These are phyloP conservation scores for Cerceris ruficornis DNA, from an alignment of 2,888 invertebrate species.

Conservation along the genomic window DNA sequence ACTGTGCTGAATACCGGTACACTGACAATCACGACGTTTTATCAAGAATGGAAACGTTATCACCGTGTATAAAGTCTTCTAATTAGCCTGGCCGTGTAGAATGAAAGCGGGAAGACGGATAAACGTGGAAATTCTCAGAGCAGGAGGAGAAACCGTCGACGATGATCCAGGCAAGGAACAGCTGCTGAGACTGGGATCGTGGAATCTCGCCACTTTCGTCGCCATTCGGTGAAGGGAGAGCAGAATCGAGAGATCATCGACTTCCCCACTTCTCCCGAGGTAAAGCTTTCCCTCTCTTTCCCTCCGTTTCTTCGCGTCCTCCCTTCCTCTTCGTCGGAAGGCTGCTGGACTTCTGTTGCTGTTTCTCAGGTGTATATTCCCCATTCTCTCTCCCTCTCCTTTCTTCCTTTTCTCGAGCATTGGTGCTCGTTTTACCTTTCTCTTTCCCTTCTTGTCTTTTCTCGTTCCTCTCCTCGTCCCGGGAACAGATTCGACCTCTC, in stretches of 20 bases:
- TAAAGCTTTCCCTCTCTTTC: conserved; percentile 14
- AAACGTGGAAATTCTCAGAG: conserved; percentile 7
- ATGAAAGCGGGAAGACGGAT: background rate
- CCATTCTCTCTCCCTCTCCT: background rate
- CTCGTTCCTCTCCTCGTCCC: conserved; percentile 38
- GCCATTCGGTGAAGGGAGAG: conserved; percentile 75
- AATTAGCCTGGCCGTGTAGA: no score
- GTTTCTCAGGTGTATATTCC: background rate
- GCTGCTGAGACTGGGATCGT: conserved; percentile 72
- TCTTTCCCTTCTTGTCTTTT: conserved; percentile 20
- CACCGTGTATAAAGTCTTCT: background rate
- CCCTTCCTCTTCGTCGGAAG: background rate
- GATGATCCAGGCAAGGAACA: conserved; percentile 59
- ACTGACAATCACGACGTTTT: conserved; percentile 2
- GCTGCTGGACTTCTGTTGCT: no score
- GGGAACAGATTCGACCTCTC: conserved; percentile 45
- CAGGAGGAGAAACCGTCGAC: conserved; percentile 25
- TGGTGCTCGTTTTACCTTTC: background rate
- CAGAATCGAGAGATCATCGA: conserved; percentile 76
- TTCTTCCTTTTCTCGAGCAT: background rate
- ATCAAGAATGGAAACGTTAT: conserved; percentile 6
- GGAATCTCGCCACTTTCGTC: conserved; percentile 66
- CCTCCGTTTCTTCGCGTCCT: conserved; percentile 4
- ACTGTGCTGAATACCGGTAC: conserved; percentile 7
- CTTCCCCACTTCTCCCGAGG: conserved; percentile 57